A percentile compares a stretch with the other conserved stretches of the same genome.
Evolutionary conservation across 2,888 invertebrate species (phyloP).

Genomic region (Synanthedon andrenaeformis): DNA sequence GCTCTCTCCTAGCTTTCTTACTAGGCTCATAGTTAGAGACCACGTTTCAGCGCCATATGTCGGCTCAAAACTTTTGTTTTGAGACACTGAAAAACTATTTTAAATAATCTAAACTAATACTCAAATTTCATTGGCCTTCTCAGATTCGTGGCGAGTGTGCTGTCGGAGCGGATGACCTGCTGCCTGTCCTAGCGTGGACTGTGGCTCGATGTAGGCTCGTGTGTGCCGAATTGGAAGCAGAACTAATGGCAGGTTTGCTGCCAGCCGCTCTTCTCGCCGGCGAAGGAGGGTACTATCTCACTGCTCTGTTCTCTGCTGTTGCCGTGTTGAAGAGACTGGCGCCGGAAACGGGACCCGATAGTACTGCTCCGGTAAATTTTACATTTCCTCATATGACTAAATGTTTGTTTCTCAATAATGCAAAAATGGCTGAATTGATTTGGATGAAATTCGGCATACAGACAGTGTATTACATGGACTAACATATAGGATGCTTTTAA

Average conservation of each 20-base stretch:
- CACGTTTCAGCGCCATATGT: no score
- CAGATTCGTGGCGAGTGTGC: slow-evolving; percentile 78
- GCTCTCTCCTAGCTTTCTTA: no score
- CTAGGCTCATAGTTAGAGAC: no score
- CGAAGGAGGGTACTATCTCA: slow-evolving; percentile 95
- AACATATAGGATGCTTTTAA: no score
- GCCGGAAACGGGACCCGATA: slow-evolving; percentile 45
- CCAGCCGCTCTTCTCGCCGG: slow-evolving; percentile 92
- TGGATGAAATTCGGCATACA: no score
- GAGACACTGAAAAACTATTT: no score
- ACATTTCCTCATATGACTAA: background rate
- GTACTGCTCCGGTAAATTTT: slow-evolving; percentile 44
- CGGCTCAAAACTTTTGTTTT: no score
- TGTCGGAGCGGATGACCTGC: slow-evolving; percentile 88
- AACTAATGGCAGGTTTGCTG: slow-evolving; percentile 94
- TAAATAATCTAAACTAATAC: no score
- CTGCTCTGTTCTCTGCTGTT: slow-evolving; percentile 93
- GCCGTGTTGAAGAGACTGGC: slow-evolving; percentile 83
- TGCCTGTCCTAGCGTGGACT: slow-evolving; percentile 93
- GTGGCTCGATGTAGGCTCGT: slow-evolving; percentile 90
- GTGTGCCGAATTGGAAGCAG: slow-evolving; percentile 94
- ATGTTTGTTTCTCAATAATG: no score
- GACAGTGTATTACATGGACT: background rate
- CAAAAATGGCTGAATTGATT: no score
- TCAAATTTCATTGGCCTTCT: slow-evolving; percentile 1